Evolutionary conservation across 1,140 invertebrate species (phyloP), one percentile per base, ranked within the genome.

Genomic region (Hylyphantes graminicola): DNA sequence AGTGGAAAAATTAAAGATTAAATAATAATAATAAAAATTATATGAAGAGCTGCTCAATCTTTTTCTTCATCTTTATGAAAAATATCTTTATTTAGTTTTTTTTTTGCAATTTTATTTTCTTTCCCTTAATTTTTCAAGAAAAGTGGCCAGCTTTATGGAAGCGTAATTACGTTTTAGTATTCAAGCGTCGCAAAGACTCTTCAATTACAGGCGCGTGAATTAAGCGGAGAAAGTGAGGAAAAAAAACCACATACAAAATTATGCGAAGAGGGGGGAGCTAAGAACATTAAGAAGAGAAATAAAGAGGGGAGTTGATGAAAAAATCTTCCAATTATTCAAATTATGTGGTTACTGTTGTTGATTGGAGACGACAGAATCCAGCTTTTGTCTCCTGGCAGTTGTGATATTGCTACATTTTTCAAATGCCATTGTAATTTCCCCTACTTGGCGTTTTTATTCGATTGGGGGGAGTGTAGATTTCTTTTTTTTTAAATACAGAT

Each of bases 111-210:
- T 54, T 54, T 53, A 63, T 51, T n/a, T 55, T 79, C 48, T 59
- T 63, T 73, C 59, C 13, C 63, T 78, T 78, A 78, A 78, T 78
- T 78, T 78, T 78, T 78, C 72, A 63, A 55, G 10, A 68, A 63
- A 83, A 83, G 80, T 83, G 80, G 70, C 80, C 59, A 59, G 80
- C 80, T 83, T 83, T 83, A 83, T 83, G 50, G 51, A 35, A 64
- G 63, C 70, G 72, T 83, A 83, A 83, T 83, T 83, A 83, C 80
- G 50, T 83, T 80, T 83, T 83, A 83, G 70, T 74, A 83, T 83
- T 73, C 70, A 83, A 83, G 68, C 12, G 75, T 51, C 17, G 67
- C 17, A 65, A 74, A 73, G 72, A 57, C 61, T 83, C 80, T 35
- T 83, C 80, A 83, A 83, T 83, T 83, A 83, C 80, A 55, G 80